phyloP scores from a whole-genome alignment of 2,888 invertebrate genomes.

The Dendrolimus pini region DNA sequence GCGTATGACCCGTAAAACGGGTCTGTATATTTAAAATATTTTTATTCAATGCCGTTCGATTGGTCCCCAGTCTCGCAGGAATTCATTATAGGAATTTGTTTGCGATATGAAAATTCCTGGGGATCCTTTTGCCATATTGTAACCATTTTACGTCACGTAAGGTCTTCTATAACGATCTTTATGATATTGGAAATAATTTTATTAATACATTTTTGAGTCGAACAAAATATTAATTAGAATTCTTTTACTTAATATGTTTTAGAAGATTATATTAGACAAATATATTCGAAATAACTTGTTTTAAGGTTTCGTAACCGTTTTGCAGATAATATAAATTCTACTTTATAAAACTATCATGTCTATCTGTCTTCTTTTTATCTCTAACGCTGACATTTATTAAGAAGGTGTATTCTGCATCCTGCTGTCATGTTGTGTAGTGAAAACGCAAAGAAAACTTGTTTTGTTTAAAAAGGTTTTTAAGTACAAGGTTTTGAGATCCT shows the following conservation, averaged over 20 bases:
- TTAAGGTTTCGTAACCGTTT: no score
- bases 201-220: slow-evolving; percentile 7
- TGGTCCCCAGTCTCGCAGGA: slow-evolving; percentile 16
- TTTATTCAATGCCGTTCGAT: neutral
- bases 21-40: neutral
- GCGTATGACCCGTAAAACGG: neutral
- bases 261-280: no score
- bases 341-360: no score
- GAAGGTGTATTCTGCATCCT: no score
- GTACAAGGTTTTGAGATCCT: no score
- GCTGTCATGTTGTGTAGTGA: no score
- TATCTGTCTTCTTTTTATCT: no score
- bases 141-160: slow-evolving; percentile 24
- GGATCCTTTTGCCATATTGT: slow-evolving; percentile 35
- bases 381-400: no score
- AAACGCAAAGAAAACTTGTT: no score
- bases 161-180: neutral
- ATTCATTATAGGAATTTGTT: slow-evolving; percentile 60
- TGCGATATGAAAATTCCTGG: slow-evolving; percentile 57
- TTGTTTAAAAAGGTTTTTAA: no score
- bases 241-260: neutral
- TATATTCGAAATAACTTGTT: no score
- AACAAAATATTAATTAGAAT: slow-evolving; percentile 4
- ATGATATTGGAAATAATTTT: slow-evolving; percentile 1
- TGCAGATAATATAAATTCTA: no score